Base-by-base conservation (phyloP, 1,140 invertebrate genomes). In the Drosophila aff. region DNA sequence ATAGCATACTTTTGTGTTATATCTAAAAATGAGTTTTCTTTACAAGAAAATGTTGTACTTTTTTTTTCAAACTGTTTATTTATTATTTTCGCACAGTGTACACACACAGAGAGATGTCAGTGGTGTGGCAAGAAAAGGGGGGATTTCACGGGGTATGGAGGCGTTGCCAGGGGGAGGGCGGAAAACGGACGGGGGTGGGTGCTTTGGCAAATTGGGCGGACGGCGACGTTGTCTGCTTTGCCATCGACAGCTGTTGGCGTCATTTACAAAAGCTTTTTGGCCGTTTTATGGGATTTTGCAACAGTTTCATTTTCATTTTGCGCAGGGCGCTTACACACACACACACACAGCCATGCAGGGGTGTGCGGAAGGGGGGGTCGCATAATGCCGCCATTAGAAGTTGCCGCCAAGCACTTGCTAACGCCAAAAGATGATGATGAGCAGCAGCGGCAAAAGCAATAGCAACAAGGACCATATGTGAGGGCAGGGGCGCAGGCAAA, bases 361-460 rank as follows among this genome's bases (percentile, higher is more conserved):
- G 38, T 28, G 57, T 21, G 26, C 41, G 11, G 15, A 26, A 31
- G 50, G 60, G 66, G 66, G 60, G 44, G 55, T 47, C 59, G 80
- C 84, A 87, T 87, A 87, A 87, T 87, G 83, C 84, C 63, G 84
- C 84, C 80, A 87, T 87, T 87, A 87, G 83, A 87, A 87, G 83
- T 86, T 86, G 82, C 84, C 83, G 77, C 72, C 83, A 89, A 87
- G 83, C 83, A 87, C 83, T 87, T 89, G 83, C 83, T 87, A 94
- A 98, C 98, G 93, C 98, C 99, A 91, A 99, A 97, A 7, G 98
- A 99, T 49, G 98, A 99, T 66, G 98, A 94, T 80, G 83, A 83
- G 71, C 81, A 76, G 76, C 46, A 46, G 67, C 47, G 28, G 38
- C 50, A 40, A 61, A 23, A 94, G 79, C 81, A 79, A 69, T 69